phyloP scores from a whole-genome alignment of 2,113 vertebrate genomes.

The Pelecanoides urinatrix region DNA sequence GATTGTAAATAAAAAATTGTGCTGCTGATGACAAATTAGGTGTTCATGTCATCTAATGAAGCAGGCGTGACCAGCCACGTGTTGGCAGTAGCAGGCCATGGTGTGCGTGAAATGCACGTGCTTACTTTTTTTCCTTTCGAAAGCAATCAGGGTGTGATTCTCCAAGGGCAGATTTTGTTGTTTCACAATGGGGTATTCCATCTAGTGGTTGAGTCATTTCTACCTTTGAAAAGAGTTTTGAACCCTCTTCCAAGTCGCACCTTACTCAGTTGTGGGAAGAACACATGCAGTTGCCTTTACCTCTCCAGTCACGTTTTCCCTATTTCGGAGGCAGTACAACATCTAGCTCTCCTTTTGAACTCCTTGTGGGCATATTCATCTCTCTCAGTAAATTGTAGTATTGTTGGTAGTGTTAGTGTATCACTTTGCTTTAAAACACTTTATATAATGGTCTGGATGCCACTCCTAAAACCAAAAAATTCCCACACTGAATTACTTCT shows the following conservation, averaged over 20 bases:
- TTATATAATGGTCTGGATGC: not conserved
- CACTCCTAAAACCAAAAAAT: not conserved
- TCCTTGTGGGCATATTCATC: not conserved
- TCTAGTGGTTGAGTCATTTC: not conserved
- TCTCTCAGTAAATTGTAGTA: not conserved
- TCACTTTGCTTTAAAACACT: not conserved
- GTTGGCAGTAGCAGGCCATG: not conserved
- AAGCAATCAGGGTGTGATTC: not conserved
- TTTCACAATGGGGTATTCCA: not conserved
- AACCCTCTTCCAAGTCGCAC: not conserved
- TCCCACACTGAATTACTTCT: not conserved
- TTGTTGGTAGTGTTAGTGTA: not conserved
- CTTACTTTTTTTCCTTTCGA: not conserved
- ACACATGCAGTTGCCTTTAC: not conserved
- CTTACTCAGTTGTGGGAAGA: not conserved
- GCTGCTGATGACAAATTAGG: not conserved
- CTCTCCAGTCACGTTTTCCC: not conserved
- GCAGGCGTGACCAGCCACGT: not conserved
- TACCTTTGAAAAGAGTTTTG: not conserved
- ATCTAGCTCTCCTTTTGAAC: not conserved
- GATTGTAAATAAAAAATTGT: not conserved
- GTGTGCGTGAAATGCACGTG: not conserved
- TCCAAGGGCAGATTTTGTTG: not conserved
- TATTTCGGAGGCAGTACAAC: not conserved
- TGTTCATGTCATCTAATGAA: not conserved